These are phyloP conservation scores for Zootoca vivipara DNA, from an alignment of 2,113 vertebrate species.

Conservation along the genomic window DNA sequence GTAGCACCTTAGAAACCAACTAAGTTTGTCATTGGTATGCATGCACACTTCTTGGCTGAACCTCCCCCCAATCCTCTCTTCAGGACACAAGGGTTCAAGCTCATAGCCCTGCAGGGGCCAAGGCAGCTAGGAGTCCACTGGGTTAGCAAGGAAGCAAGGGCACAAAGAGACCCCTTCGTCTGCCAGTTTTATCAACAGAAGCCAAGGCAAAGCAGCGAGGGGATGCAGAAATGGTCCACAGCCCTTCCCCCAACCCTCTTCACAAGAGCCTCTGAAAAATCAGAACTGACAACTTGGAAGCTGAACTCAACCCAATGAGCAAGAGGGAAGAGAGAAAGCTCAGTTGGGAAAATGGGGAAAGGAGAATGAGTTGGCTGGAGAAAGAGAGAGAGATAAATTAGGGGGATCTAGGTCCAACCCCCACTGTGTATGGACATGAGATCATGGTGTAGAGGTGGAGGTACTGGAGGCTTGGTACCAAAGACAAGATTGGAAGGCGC, in stretches of 20 bases:
- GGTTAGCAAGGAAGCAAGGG: not conserved
- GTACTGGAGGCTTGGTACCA: not conserved
- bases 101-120: not conserved
- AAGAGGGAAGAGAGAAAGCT: not conserved
- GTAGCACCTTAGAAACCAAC: too few species aligned
- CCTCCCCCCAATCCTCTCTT: not conserved
- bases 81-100: not conserved
- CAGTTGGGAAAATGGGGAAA: not conserved
- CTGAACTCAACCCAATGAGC: conserved; percentile 9
- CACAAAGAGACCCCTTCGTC: not conserved
- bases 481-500: not conserved
- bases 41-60: too few species aligned
- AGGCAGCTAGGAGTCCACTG: not conserved
- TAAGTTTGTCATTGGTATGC: too few species aligned
- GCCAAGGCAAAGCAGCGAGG: not conserved
- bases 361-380: not conserved
- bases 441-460: too few species aligned
- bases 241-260: conserved; percentile 23
- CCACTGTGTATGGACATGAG: not conserved
- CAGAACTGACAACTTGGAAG: conserved; percentile 33
- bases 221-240: not conserved
- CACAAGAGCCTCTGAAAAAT: conserved; percentile 33
- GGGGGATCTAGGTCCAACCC: not conserved
- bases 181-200: not conserved
- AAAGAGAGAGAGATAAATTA: not conserved